Base-by-base conservation (phyloP, 2,797 vertebrate species). In the Emydoidea blandingii region DNA sequence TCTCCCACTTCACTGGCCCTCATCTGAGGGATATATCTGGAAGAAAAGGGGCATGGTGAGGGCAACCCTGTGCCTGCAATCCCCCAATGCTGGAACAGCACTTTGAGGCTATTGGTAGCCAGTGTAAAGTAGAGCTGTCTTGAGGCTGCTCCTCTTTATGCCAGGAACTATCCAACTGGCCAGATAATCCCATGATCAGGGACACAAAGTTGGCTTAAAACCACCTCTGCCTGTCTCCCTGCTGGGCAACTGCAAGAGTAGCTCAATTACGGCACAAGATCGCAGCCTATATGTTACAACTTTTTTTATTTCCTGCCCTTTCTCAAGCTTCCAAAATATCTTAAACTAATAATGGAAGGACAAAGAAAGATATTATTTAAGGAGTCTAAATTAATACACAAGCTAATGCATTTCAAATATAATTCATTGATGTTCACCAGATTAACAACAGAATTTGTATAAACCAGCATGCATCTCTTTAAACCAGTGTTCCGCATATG, bases 311-410 rank as follows among this genome's bases (percentile, higher is more conserved):
- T 81, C 18, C 53, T 57, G 53, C 25, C 15, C 80, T 57, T 44
- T 81, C 80, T 29, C 53, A 41, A 81, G 80, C 25, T 57, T 81
- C 37, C 80, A 57, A 57, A 81, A 81, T 41, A 57, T 44, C 23
- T 44, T 57, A 57, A 57, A 74, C 54, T 5, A 7, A 37, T 44
- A 84, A 79, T 0, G 78, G 12, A 4, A 5, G 1, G 87, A 85
- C 3, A 86, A 59, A 29, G 6, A 2, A 0, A 0, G 4, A n/a
- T 84, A n/a, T 74, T 0, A 12, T 54, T 5, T 57, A 82, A 25
- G 25, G 88, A 89, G 41, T 4, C 4, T 15, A 31, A n/a, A 56
- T 52, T 9, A 80, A 19, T 85, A 54, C 21, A 68, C 7, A 78
- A 41, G 27, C 23, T 65, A 68, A 11, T 41, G 1, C 31, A 41